These are phyloP conservation scores for Drosophila multiciliata DNA, from an alignment of 2,888 invertebrate genomes.

Conservation along the genomic window DNA sequence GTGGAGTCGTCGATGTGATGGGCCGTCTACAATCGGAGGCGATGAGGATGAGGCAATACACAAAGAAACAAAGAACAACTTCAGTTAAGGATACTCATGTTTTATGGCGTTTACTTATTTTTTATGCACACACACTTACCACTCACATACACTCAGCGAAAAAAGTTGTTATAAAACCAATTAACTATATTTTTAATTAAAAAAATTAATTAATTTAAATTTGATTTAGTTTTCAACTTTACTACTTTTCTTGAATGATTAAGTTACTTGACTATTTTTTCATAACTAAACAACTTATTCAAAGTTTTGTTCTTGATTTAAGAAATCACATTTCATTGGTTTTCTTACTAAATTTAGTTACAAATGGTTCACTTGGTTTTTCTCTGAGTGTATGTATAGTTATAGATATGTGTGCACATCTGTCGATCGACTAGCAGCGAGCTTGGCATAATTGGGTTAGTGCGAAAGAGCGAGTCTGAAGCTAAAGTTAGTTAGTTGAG, in stretches of 20 bases:
- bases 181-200: neutral
- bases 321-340: neutral
- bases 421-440: conserved; percentile 35
- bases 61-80: neutral
- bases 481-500: conserved; percentile 77
- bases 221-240: neutral
- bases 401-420: conserved; percentile 3
- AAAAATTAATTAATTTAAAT: neutral
- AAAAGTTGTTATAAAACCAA: neutral
- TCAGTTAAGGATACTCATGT: neutral
- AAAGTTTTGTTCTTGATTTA: neutral
- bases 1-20: conserved; percentile 83
- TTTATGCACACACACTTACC: neutral
- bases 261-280: neutral
- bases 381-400: conserved; percentile 5
- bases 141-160: conserved; percentile 7
- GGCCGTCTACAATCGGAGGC: conserved; percentile 77
- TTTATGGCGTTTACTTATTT: neutral
- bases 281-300: neutral
- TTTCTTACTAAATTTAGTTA: neutral
- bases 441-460: conserved; percentile 60
- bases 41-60: neutral
- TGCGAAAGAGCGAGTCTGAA: conserved; percentile 67
- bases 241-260: neutral
- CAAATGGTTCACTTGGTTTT: neutral